Evolutionary conservation across 2,888 invertebrate species (phyloP).

Genomic region (Megalurothrips usitatus): DNA sequence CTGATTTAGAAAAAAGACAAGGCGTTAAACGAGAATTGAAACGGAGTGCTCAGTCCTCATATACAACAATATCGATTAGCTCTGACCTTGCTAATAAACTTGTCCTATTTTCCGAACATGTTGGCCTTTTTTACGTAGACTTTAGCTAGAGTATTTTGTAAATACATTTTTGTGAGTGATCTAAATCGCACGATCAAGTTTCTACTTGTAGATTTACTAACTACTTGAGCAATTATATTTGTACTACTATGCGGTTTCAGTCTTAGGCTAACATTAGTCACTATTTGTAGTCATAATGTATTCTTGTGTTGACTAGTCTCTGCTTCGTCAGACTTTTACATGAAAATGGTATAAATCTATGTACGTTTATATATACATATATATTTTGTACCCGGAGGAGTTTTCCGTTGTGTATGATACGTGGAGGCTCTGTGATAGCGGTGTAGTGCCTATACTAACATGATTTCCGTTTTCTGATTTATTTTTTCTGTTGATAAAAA

Average conservation of each 20-base stretch:
- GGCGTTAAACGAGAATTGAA: conserved; percentile 17
- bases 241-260: not conserved
- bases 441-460: conserved; percentile 7
- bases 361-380: conserved; percentile 2
- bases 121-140: conserved; percentile 23
- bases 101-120: conserved; percentile 18
- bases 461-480: not conserved
- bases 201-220: conserved; percentile 8
- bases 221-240: conserved; percentile 23
- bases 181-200: conserved; percentile 1
- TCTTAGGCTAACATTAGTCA: conserved; percentile 10
- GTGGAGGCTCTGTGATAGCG: conserved; percentile 20
- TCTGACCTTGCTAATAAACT: not conserved
- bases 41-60: conserved; percentile 18
- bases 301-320: conserved; percentile 22
- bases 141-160: conserved; percentile 25
- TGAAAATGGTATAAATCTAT: not conserved
- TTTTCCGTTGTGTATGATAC: conserved; percentile 5
- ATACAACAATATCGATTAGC: not conserved
- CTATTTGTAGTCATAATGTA: not conserved
- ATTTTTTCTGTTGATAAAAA: not conserved
- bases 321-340: conserved; percentile 14
- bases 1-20: conserved; percentile 20
- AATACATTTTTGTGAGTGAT: conserved; percentile 10
- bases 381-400: conserved; percentile 22